A percentile compares a stretch with the other conserved stretches of the same genome.
These are phyloP conservation scores for Recurvirostra avosetta DNA, from an alignment of 2,113 vertebrate species.

Conservation along the genomic window DNA sequence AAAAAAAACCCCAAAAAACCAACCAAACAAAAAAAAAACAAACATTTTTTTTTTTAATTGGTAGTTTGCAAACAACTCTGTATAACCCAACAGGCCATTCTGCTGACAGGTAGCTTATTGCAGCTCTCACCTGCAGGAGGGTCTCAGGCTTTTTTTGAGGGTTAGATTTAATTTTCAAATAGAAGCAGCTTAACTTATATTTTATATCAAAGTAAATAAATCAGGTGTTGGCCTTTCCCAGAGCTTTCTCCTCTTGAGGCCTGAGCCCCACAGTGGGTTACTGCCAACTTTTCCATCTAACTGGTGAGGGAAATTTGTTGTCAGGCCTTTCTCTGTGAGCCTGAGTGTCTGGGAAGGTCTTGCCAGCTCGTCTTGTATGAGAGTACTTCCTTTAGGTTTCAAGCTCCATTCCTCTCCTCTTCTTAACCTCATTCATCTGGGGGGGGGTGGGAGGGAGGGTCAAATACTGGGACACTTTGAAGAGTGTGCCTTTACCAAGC, in stretches of 20 bases:
- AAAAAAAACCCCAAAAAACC: too few relatives aligned
- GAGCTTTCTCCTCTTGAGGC: neutral
- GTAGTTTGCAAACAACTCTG: neutral
- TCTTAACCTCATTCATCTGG: neutral
- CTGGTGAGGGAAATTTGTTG: neutral
- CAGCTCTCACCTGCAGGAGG: neutral
- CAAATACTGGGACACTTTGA: constrained; percentile 20
- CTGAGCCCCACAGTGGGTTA: neutral
- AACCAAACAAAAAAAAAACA: neutral
- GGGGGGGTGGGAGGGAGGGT: neutral
- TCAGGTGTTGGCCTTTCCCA: neutral
- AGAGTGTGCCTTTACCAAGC: constrained; percentile 19
- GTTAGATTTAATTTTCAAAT: neutral
- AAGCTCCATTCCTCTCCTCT: neutral
- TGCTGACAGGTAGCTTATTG: neutral
- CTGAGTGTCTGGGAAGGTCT: neutral
- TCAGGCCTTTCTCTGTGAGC: neutral
- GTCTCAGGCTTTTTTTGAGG: neutral
- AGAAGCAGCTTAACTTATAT: neutral
- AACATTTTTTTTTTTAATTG: neutral
- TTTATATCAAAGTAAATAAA: neutral
- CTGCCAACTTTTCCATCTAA: neutral
- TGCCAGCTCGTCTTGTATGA: neutral
- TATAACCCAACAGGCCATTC: neutral
- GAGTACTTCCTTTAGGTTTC: neutral